Evolutionary conservation across 2,888 invertebrate genomes (phyloP).

Genomic region (Caenorhabditis becei): DNA sequence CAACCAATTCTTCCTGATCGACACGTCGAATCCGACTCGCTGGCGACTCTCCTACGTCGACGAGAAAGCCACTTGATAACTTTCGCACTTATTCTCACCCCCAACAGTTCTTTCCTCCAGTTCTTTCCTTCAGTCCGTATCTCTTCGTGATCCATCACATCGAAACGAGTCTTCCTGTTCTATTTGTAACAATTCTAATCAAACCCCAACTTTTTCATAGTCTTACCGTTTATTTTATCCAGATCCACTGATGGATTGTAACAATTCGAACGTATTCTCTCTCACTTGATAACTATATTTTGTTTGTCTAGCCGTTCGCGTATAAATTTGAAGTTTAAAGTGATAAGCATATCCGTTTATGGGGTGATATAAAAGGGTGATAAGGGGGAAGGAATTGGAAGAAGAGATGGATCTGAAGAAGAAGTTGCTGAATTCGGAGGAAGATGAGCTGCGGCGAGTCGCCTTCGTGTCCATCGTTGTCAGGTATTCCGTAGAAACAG

Average conservation of each 20-base stretch:
- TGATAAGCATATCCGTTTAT: slow-evolving; percentile 26
- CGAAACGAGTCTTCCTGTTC: slow-evolving; percentile 45
- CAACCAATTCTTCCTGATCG: slow-evolving; percentile 44
- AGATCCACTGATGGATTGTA: slow-evolving; percentile 2
- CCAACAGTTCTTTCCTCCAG: background rate
- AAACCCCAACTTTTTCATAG: slow-evolving; percentile 14
- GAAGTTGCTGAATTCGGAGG: slow-evolving; percentile 37
- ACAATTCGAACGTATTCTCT: background rate
- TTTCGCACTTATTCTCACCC: background rate
- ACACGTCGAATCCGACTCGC: slow-evolving; percentile 32
- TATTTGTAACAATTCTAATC: background rate
- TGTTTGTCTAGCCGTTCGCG: slow-evolving; percentile 2
- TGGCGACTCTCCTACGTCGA: slow-evolving; percentile 45
- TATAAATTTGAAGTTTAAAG: slow-evolving; percentile 36
- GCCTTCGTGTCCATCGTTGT: slow-evolving; percentile 60
- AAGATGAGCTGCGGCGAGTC: slow-evolving; percentile 58
- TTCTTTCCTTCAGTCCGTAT: background rate
- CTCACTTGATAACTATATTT: background rate
- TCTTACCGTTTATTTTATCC: too few relatives aligned
- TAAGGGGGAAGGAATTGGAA: slow-evolving; percentile 16
- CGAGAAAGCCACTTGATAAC: slow-evolving; percentile 27
- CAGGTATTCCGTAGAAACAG: too few relatives aligned
- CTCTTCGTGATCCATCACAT: slow-evolving; percentile 5
- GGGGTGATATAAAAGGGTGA: slow-evolving; percentile 28
- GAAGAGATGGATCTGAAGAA: slow-evolving; percentile 30